These are phyloP conservation scores for Apotomis capreana DNA, from an alignment of 2,888 invertebrate genomes.

Conservation along the genomic window DNA sequence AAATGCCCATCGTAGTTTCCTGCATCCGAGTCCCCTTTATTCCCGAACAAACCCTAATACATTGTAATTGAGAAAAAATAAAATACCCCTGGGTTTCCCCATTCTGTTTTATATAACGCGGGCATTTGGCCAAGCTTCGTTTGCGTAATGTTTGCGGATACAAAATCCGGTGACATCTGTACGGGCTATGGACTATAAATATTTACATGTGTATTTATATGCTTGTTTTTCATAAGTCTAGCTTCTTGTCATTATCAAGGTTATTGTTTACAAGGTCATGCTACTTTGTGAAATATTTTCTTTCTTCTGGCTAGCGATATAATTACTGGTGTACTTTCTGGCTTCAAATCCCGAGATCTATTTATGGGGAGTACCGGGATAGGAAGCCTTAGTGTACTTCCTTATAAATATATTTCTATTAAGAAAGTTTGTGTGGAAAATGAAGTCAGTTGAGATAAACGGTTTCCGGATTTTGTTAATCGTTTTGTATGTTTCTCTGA, in stretches of 20 bases:
- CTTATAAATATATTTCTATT: too few species aligned
- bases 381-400: too few species aligned
- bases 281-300: not conserved
- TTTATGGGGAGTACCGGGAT: too few species aligned
- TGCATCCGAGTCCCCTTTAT: not conserved
- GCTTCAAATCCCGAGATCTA: too few species aligned
- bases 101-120: slow-evolving; percentile 25
- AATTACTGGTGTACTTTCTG: too few species aligned
- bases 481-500: too few species aligned
- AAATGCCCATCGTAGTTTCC: too few species aligned
- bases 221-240: not conserved
- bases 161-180: slow-evolving; percentile 11
- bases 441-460: too few species aligned
- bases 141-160: slow-evolving; percentile 33
- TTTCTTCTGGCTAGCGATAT: too few species aligned
- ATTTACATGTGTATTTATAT: slow-evolving; percentile 11
- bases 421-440: too few species aligned
- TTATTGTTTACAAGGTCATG: not conserved
- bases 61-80: slow-evolving; percentile 7
- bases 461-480: too few species aligned
- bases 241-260: slow-evolving; percentile 19
- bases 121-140: slow-evolving; percentile 30
- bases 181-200: slow-evolving; percentile 10
- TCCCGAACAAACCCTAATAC: slow-evolving; percentile 1
- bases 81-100: slow-evolving; percentile 9